phyloP scores from a whole-genome alignment of 2,113 vertebrate genomes.

The Vicugna pacos region DNA sequence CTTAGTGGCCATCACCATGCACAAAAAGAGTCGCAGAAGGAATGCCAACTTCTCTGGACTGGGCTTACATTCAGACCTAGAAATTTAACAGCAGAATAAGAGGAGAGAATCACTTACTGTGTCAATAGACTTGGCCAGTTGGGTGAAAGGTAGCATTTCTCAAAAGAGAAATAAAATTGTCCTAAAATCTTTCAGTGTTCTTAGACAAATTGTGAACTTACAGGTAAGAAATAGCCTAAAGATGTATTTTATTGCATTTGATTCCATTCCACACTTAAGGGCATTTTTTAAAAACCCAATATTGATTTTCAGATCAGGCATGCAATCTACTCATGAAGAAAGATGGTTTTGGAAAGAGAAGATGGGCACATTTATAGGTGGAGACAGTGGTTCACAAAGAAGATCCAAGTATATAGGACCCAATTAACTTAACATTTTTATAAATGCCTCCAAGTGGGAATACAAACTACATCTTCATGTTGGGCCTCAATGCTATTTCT shows the following conservation, averaged over 20 bases:
- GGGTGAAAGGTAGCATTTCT: neutral
- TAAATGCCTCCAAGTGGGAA: conserved; percentile 15
- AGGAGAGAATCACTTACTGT: neutral
- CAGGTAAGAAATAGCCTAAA: conserved; percentile 41
- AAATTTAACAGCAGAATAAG: conserved; percentile 3
- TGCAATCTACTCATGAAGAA: conserved; percentile 41
- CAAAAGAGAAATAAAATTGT: conserved; percentile 33
- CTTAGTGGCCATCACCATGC: neutral
- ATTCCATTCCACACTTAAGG: neutral
- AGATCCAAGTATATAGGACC: neutral
- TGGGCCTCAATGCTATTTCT: neutral
- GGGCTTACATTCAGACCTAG: conserved; percentile 48
- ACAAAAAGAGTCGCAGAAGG: neutral
- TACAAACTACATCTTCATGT: conserved; percentile 9
- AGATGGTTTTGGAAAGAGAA: conserved; percentile 37
- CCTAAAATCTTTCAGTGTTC: neutral
- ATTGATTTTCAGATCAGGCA: conserved; percentile 29
- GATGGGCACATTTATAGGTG: neutral
- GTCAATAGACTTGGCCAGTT: neutral
- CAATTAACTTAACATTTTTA: conserved; percentile 39
- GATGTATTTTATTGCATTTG: neutral
- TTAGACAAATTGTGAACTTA: conserved; percentile 5
- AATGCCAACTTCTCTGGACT: neutral
- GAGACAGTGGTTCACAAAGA: conserved; percentile 25
- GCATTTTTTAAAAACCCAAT: neutral